A percentile compares a stretch with the other conserved stretches of the same genome.
Conservation (phyloP, 2,888 invertebrate genomes). For the Colletes collaris region DNA sequence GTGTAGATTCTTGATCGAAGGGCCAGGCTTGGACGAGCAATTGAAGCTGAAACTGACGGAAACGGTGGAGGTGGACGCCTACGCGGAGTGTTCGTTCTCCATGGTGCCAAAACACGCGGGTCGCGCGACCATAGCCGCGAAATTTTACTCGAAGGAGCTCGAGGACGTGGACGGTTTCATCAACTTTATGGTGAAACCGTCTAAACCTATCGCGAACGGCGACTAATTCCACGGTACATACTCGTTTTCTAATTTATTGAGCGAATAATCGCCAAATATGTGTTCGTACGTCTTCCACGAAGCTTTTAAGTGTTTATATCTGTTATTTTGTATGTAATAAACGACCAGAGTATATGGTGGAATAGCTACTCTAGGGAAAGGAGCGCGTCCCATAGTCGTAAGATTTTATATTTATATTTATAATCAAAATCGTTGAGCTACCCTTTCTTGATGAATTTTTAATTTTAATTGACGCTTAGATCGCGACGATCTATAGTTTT, state of each 20-base stretch:
- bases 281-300: constrained; percentile 2
- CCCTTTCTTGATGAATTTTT: no score
- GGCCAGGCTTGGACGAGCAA: constrained; percentile 90
- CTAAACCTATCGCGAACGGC: constrained; percentile 11
- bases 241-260: neutral
- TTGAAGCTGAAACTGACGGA: constrained; percentile 88
- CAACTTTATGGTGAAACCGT: constrained; percentile 87
- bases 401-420: no score
- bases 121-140: constrained; percentile 92
- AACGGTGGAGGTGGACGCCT: constrained; percentile 87
- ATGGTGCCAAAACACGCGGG: constrained; percentile 92
- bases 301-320: constrained; percentile 1
- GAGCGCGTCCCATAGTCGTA: no score
- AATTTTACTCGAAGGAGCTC: constrained; percentile 94
- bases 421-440: no score
- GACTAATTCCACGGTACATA: constrained; percentile 11
- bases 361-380: no score
- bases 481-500: no score
- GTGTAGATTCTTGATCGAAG: constrained; percentile 92
- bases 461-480: no score
- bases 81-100: constrained; percentile 89
- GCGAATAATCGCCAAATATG: neutral
- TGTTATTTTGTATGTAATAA: constrained; percentile 12
- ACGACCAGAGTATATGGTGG: no score
- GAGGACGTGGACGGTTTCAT: constrained; percentile 95